Evolutionary conservation across 2,888 invertebrate genomes (phyloP), one percentile per base, ranked within the genome.

Genomic region (Sipha maydis): DNA sequence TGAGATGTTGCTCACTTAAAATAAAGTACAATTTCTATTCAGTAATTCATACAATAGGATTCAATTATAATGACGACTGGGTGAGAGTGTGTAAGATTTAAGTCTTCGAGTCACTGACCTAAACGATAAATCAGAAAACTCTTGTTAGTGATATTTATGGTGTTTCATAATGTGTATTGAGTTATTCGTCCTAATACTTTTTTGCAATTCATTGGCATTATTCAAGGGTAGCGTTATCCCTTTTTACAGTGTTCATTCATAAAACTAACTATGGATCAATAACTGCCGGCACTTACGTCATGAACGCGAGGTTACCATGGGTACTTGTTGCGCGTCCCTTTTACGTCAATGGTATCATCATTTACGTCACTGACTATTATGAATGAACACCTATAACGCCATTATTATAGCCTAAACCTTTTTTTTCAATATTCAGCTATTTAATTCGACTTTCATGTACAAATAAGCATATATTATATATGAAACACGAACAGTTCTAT

Each of bases 261-360:
- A 75, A 88, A 76, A 11, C 19, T 67, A 3, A 41, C 41, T 41
- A 61, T 17, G 17, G 82, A 88, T 88, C 88, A 88, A 88, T 88
- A 88, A 75, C 31, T 82, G 61, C 75, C 25, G 41, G 48, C 38
- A 41, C 21, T 82, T 28, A 82, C 80, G 88, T 82, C 56, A 80
- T 80, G 41, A 38, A 73, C 73, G 61, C 54, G 25, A 56, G 79
- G 86, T 88, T 88, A 75, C 88, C 88, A 88, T 88, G 88, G 88
- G 41, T 88, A 88, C 82, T 88, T 88, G 88, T 88, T 88, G 88
- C 88, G 75, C 82, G 88, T 88, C 75, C 67, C 88, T 88, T 86
- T 88, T 82, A 88, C 88, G 88, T 82, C 88, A 88, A 88, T 82
- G 38, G 75, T 61, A 25, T 67, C 82, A 25, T 82, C 9, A 34